A percentile compares a stretch with the other conserved stretches of the same genome.
These are phyloP conservation scores for Cephus pulcher DNA, from an alignment of 2,888 invertebrate genomes.

Conservation along the genomic window DNA sequence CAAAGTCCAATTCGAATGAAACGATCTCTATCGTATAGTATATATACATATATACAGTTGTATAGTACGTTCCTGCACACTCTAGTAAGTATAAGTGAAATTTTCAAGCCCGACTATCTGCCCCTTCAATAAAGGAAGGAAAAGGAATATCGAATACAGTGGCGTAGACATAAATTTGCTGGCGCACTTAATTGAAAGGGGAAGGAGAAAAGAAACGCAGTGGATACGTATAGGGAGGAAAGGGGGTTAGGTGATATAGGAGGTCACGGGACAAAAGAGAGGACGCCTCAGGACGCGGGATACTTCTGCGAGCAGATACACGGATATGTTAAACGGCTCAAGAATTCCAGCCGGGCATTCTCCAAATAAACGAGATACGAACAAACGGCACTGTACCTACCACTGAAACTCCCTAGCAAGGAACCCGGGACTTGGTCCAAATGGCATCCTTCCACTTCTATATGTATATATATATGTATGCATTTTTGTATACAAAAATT, in stretches of 20 bases:
- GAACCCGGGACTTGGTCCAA: background rate
- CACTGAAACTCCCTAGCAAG: background rate
- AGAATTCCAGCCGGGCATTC: constrained; percentile 54
- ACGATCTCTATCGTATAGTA: background rate
- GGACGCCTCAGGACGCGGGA: constrained; percentile 17
- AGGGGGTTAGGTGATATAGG: constrained; percentile 4
- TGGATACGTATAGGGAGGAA: constrained; percentile 28
- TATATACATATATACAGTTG: background rate
- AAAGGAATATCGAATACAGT: constrained; percentile 54
- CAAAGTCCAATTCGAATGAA: background rate
- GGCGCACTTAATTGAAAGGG: constrained; percentile 65
- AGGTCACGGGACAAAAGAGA: constrained; percentile 18
- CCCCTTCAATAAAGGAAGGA: constrained; percentile 45
- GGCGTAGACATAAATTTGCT: constrained; percentile 63
- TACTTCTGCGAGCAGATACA: constrained; percentile 21
- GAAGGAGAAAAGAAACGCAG: constrained; percentile 41
- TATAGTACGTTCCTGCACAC: background rate
- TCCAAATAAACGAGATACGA: constrained; percentile 49
- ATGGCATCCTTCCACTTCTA: background rate
- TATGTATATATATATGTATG: background rate
- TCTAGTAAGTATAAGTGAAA: background rate
- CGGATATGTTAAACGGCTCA: constrained; percentile 58
- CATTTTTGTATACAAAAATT: background rate
- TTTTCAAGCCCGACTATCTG: background rate
- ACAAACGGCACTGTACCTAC: background rate